Evolutionary conservation across 1,140 invertebrate species (phyloP).

Genomic region (Pseudoatta argentina): DNA sequence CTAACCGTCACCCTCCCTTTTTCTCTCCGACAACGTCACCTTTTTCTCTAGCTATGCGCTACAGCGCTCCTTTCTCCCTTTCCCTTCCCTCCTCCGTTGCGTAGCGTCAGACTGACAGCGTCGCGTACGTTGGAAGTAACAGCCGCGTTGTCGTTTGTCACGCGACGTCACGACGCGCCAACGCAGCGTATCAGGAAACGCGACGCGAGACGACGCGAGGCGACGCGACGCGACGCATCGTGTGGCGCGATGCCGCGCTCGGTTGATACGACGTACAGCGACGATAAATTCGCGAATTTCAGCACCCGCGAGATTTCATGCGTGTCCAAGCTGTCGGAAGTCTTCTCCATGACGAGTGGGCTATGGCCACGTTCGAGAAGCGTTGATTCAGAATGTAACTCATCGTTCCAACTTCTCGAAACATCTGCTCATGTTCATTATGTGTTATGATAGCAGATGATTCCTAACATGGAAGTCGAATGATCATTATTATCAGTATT

Average conservation of each 20-base stretch:
- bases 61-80: background rate
- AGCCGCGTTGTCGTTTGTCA: slow-evolving; percentile 73
- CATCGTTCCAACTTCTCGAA: background rate
- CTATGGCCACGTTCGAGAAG: slow-evolving; percentile 23
- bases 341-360: slow-evolving; percentile 55
- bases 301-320: slow-evolving; percentile 63
- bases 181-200: slow-evolving; percentile 57
- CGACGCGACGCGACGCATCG: slow-evolving; percentile 28
- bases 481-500: no score
- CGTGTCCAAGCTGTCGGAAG: slow-evolving; percentile 57
- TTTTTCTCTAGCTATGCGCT: slow-evolving; percentile 23
- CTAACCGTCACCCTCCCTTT: slow-evolving; percentile 10
- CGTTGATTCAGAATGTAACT: background rate
- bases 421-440: background rate
- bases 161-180: slow-evolving; percentile 64
- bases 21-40: slow-evolving; percentile 19
- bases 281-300: slow-evolving; percentile 66
- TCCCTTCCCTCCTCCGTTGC: background rate
- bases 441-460: background rate
- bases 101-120: slow-evolving; percentile 48
- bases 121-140: slow-evolving; percentile 48
- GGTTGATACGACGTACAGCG: slow-evolving; percentile 45
- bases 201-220: slow-evolving; percentile 26
- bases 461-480: background rate
- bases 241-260: slow-evolving; percentile 42